phyloP scores from a whole-genome alignment of 2,113 vertebrate genomes.

The Pseudorectes ferrugineus region DNA sequence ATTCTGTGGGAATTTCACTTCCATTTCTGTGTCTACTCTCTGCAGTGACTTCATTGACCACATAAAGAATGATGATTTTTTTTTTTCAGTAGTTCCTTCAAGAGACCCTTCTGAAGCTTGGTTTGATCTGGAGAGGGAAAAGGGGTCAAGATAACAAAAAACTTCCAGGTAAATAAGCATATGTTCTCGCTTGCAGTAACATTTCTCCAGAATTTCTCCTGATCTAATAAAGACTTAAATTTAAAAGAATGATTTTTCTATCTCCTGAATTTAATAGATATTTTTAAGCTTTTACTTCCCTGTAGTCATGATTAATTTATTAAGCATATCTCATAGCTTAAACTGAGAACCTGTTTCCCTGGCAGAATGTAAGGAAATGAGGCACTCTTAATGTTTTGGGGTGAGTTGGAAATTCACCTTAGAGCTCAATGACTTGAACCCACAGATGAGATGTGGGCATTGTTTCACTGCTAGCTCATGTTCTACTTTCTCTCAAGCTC shows the following conservation, averaged over 20 bases:
- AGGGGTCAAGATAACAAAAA: neutral
- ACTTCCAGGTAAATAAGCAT: neutral
- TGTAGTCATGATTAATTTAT: neutral
- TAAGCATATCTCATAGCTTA: neutral
- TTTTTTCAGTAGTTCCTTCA: neutral
- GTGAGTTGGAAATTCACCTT: neutral
- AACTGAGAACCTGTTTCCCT: accelerated
- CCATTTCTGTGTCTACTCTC: neutral
- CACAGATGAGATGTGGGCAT: neutral
- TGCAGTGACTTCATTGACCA: neutral
- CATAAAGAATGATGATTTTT: neutral
- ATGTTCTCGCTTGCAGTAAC: neutral
- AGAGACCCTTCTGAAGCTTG: neutral
- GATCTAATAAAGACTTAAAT: neutral
- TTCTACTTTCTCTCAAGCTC: neutral
- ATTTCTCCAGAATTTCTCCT: neutral
- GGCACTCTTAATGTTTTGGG: neutral
- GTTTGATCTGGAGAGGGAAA: neutral
- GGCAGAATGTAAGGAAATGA: neutral
- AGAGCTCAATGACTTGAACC: neutral
- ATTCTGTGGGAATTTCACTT: neutral
- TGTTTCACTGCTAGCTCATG: neutral
- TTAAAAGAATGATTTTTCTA: neutral
- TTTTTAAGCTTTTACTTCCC: neutral
- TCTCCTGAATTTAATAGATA: neutral